Evolutionary conservation across 2,113 vertebrate genomes (phyloP).

Genomic region (Arvicanthis niloticus): DNA sequence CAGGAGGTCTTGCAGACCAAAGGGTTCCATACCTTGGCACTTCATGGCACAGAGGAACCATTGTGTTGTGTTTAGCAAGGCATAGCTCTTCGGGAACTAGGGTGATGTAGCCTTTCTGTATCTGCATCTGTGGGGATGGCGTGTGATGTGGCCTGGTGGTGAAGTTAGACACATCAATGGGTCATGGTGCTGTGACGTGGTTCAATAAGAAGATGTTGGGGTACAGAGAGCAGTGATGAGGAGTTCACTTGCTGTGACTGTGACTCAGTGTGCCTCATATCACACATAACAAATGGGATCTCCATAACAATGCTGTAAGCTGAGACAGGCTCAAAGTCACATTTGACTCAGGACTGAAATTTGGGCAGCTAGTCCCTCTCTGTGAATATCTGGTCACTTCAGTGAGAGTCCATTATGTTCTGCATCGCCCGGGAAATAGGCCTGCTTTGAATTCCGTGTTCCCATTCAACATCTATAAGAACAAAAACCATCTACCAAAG

Average conservation of each 20-base stretch:
- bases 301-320: not conserved
- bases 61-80: not conserved
- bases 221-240: not conserved
- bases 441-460: not conserved
- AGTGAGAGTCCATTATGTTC: not conserved
- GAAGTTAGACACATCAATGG: not conserved
- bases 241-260: not conserved
- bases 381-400: fast-evolving
- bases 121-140: not conserved
- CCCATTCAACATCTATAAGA: not conserved
- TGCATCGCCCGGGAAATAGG: not conserved
- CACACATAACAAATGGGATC: not conserved
- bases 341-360: not conserved
- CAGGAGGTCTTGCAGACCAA: not conserved
- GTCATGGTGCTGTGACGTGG: not conserved
- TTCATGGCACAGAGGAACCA: not conserved
- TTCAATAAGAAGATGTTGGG: too few species aligned
- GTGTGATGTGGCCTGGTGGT: not conserved
- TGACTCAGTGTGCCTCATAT: not conserved
- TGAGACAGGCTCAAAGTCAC: not conserved
- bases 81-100: not conserved
- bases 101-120: not conserved
- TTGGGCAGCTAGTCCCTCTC: not conserved
- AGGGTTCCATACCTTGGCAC: not conserved
- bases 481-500: not conserved